Evolutionary conservation across 2,888 invertebrate species (phyloP), one percentile per base, ranked within the genome.

Genomic region (Acronicta psi): DNA sequence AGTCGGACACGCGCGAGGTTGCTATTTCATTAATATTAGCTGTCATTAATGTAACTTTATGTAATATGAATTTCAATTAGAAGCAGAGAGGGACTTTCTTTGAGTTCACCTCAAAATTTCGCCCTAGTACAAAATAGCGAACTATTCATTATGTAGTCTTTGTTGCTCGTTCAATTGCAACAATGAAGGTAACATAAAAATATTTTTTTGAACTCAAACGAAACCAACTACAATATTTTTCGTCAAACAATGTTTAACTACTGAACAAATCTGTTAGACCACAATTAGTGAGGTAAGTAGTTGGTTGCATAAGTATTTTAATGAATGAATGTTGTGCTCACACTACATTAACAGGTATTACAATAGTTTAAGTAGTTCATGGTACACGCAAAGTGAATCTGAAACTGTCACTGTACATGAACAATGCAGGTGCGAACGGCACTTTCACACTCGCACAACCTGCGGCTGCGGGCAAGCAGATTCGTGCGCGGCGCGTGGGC

Each of bases 381-480:
- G 65, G 73, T 67, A 60, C 67, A 83, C 79, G 83, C 85, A 84
- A 85, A 91, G 88, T 87, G 90, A 90, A 84, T 86, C 84, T 88
- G 83, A 85, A 86, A 85, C 84, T 81, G 81, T 80, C 77, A 79
- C 58, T 73, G 81, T 85, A 80, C 75, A 77, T 82, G 84, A 87
- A 76, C 80, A 79, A 78, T 72, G 78, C 84, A 86, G 82, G 85
- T 88, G 87, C 75, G 83, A 81, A 80, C 71, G 85, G 85, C 87
- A 92, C 92, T 92, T 92, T 92, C 92, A 90, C 92, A 83, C 84
- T 88, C 87, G 75, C 69, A 74, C 69, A 64, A 29, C 29, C 29
- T 29, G 80, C 73, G 73, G 68, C 59, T 49, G 65, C 44, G 60
- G n/a, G n/a, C n/a, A n/a, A n/a, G n/a, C 58, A 56, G 52, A 59